These are phyloP conservation scores for Leucopsar rothschildi DNA, from an alignment of 2,113 vertebrate species.

Conservation along the genomic window DNA sequence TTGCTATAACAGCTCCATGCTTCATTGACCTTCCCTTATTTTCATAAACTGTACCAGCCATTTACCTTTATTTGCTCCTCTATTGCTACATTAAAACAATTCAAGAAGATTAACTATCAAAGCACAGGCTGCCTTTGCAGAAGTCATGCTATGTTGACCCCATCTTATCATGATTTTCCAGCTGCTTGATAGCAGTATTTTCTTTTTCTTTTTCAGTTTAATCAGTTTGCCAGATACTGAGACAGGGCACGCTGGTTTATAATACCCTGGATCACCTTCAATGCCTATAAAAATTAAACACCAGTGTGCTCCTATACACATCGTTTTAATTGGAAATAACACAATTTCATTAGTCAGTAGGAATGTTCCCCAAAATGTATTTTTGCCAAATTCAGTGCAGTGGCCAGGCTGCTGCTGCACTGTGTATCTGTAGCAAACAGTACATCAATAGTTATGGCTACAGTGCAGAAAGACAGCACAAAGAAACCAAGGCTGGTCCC, in stretches of 20 bases:
- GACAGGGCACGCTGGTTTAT: background rate
- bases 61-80: slow-evolving; percentile 34
- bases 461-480: background rate
- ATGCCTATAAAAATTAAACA: background rate
- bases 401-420: background rate
- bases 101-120: slow-evolving; percentile 17
- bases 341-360: background rate
- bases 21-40: slow-evolving; percentile 47
- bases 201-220: background rate
- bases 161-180: slow-evolving; percentile 13
- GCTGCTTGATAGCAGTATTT: background rate
- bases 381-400: background rate
- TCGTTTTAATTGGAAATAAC: background rate
- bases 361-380: background rate
- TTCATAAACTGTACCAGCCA: slow-evolving; percentile 31
- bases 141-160: slow-evolving; percentile 14
- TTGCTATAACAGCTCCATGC: background rate
- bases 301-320: background rate
- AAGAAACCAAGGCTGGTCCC: background rate
- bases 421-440: fast-evolving
- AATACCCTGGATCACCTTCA: background rate
- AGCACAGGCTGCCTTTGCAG: background rate
- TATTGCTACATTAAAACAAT: slow-evolving; percentile 20
- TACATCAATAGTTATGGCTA: background rate
- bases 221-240: background rate